Percentiles rank a stretch among this genome's conserved stretches.
These are phyloP conservation scores for Pyxicephalus adspersus DNA, from an alignment of 2,113 vertebrate genomes.

Conservation along the genomic window DNA sequence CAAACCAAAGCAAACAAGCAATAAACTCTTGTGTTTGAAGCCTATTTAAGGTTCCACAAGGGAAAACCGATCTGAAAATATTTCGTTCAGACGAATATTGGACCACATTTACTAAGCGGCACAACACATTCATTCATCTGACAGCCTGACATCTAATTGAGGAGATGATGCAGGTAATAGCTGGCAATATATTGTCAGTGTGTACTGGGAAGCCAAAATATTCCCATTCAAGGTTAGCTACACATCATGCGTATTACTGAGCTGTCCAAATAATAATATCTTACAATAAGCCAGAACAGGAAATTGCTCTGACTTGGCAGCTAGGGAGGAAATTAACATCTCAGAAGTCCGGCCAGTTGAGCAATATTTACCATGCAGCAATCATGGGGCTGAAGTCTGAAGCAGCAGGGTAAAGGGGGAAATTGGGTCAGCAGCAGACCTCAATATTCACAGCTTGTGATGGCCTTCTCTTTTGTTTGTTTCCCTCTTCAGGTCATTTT, in stretches of 20 bases:
- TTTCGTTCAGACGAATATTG: not conserved
- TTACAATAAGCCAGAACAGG: not conserved
- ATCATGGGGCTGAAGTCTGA: no score
- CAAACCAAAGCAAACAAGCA: no score
- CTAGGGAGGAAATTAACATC: not conserved
- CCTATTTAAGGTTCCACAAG: not conserved
- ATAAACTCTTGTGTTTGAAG: no score
- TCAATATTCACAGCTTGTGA: no score
- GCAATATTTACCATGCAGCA: no score
- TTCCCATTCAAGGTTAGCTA: not conserved
- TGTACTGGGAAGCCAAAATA: not conserved
- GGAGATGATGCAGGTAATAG: not conserved
- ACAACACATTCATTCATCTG: not conserved
- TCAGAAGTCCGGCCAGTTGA: not conserved
- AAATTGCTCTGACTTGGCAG: not conserved
- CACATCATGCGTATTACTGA: not conserved
- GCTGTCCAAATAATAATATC: not conserved
- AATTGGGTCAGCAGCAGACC: no score
- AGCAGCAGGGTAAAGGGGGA: no score
- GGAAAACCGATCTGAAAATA: not conserved
- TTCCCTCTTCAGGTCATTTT: no score
- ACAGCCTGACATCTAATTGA: not conserved
- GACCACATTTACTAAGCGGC: not conserved
- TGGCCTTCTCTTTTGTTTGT: no score
- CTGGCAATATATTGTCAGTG: not conserved